Evolutionary conservation across 2,113 vertebrate species (phyloP).

Genomic region (Taurulus bubalis): DNA sequence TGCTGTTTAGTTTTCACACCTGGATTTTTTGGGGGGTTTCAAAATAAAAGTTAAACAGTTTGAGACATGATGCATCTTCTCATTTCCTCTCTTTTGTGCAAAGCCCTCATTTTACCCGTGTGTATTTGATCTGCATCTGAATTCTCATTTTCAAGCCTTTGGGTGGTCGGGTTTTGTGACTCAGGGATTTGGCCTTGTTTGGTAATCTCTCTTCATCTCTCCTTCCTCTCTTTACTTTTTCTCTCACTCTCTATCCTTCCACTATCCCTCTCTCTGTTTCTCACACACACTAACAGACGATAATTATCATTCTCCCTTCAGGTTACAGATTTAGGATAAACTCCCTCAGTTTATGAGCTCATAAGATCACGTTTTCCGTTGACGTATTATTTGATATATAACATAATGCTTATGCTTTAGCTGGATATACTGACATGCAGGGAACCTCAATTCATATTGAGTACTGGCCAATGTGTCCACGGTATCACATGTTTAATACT

Average conservation of each 20-base stretch:
- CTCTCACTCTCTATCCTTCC: slow-evolving; percentile 34
- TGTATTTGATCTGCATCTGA: slow-evolving; percentile 72
- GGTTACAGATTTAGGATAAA: slow-evolving; percentile 46
- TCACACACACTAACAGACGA: slow-evolving; percentile 26
- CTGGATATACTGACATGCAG: not conserved
- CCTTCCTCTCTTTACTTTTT: slow-evolving; percentile 53
- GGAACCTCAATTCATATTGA: not conserved
- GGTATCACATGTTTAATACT: not conserved
- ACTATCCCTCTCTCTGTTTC: slow-evolving; percentile 7
- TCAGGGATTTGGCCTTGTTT: slow-evolving; percentile 74
- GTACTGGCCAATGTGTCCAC: not conserved
- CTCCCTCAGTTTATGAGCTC: slow-evolving; percentile 29
- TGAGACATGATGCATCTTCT: slow-evolving; percentile 40
- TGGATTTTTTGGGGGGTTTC: not conserved
- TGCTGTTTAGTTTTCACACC: slow-evolving; percentile 8
- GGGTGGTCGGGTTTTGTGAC: slow-evolving; percentile 69
- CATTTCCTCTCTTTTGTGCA: slow-evolving; percentile 69
- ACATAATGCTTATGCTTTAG: slow-evolving; percentile 9
- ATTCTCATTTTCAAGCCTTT: slow-evolving; percentile 69
- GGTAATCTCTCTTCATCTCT: slow-evolving; percentile 74
- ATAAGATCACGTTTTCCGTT: slow-evolving; percentile 5
- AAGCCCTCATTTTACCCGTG: slow-evolving; percentile 61
- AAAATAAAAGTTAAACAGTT: slow-evolving; percentile 10
- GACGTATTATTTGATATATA: slow-evolving; percentile 23
- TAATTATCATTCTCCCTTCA: slow-evolving; percentile 41